Evolutionary conservation across 2,113 vertebrate genomes (phyloP).

Genomic region (Lophura nycthemera): DNA sequence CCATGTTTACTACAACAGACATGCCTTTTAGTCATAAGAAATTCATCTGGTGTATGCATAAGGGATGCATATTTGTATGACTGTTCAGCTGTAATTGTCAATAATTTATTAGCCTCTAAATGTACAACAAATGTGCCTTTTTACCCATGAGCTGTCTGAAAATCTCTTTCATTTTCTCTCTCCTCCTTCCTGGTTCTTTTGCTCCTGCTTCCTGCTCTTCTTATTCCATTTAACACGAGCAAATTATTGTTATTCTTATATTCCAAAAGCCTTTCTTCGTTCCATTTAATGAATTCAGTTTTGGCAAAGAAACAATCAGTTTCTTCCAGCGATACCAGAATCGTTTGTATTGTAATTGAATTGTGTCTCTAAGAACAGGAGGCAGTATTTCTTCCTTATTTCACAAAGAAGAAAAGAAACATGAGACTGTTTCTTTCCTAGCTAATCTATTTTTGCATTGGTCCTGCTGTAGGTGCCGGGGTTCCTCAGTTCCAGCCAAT

Average conservation of each 20-base stretch:
- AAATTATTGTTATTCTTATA: neutral
- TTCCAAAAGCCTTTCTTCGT: neutral
- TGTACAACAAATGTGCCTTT: conserved; percentile 66
- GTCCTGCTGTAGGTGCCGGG: conserved; percentile 84
- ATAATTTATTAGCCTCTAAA: conserved; percentile 72
- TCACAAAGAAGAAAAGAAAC: neutral
- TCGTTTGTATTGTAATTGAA: neutral
- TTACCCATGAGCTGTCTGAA: conserved; percentile 30
- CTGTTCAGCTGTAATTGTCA: conserved; percentile 57
- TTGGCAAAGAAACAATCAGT: rapidly evolving
- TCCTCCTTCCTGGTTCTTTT: neutral
- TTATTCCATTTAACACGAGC: neutral
- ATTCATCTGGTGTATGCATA: conserved; percentile 12
- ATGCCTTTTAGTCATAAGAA: conserved; percentile 31
- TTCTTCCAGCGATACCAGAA: neutral
- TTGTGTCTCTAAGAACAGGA: neutral
- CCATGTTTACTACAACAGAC: neutral
- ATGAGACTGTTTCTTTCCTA: neutral
- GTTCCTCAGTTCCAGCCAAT: conserved; percentile 98
- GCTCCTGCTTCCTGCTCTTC: neutral
- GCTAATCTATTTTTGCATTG: rapidly evolving
- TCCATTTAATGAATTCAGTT: neutral
- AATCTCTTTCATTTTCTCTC: neutral
- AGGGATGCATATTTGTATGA: neutral
- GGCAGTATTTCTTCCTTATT: neutral